phyloP scores from a whole-genome alignment of 2,888 invertebrate genomes.

The Lysandra coridon region DNA sequence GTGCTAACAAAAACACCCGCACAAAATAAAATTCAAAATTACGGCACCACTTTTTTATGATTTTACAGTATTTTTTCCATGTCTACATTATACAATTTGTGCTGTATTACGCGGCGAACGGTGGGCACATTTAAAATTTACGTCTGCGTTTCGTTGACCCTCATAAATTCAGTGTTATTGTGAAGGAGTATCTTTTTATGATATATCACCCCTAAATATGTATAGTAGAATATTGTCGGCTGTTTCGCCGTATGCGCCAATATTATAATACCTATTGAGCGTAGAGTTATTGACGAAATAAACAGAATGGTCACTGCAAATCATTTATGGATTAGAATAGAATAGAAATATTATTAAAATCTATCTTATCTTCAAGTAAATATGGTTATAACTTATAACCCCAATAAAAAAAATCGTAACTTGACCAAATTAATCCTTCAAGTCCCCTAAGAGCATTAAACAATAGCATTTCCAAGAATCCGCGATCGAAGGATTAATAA shows the following conservation, averaged over 20 bases:
- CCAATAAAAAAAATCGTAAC: too few species aligned
- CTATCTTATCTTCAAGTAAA: too few species aligned
- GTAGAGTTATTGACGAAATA: background rate
- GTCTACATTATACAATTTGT: background rate
- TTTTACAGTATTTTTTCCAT: background rate
- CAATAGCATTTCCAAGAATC: too few species aligned
- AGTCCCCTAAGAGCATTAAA: too few species aligned
- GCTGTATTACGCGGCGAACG: background rate
- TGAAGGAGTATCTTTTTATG: constrained; percentile 17
- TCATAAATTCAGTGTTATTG: constrained; percentile 26
- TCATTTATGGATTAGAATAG: too few species aligned
- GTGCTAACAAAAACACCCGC: background rate
- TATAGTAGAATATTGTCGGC: background rate
- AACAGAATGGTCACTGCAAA: too few species aligned
- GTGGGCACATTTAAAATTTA: constrained; percentile 24
- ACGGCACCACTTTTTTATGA: background rate
- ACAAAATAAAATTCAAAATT: background rate
- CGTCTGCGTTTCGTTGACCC: constrained; percentile 1
- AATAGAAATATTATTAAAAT: too few species aligned
- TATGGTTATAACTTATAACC: too few species aligned
- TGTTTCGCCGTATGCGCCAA: background rate
- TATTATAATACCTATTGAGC: background rate
- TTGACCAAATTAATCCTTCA: too few species aligned
- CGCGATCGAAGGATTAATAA: too few species aligned
- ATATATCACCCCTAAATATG: constrained; percentile 6